phyloP scores from a whole-genome alignment of 2,888 invertebrate genomes.

The Arctia plantaginis region DNA sequence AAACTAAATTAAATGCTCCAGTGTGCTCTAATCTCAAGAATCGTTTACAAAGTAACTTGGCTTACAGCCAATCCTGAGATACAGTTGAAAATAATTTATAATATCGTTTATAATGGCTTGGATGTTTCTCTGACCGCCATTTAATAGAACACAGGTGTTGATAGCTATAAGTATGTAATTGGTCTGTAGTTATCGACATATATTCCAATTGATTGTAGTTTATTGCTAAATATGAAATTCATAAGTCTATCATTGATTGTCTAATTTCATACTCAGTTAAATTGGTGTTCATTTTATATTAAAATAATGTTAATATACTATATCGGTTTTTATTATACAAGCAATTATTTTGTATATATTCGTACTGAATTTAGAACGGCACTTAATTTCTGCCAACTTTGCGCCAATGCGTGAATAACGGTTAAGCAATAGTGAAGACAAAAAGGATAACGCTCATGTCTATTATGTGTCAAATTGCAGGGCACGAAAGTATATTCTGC shows the following conservation, averaged over 20 bases:
- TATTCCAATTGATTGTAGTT: neutral
- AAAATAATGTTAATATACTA: neutral
- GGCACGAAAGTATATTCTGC: neutral
- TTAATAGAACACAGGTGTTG: slow-evolving; percentile 26
- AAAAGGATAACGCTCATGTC: neutral
- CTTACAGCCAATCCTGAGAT: slow-evolving; percentile 26
- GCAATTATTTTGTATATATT: neutral
- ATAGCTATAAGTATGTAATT: slow-evolving; percentile 26
- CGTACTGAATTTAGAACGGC: neutral
- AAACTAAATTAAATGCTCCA: slow-evolving; percentile 1
- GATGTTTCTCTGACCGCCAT: slow-evolving; percentile 8
- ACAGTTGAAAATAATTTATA: slow-evolving; percentile 45
- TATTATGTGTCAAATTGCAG: neutral
- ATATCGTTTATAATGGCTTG: slow-evolving; percentile 31
- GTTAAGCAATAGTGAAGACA: neutral
- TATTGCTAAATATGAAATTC: neutral
- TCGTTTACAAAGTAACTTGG: slow-evolving; percentile 29
- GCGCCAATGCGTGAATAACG: neutral
- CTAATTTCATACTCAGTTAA: neutral
- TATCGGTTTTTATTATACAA: neutral
- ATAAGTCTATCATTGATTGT: slow-evolving; percentile 1
- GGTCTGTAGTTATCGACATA: slow-evolving; percentile 22
- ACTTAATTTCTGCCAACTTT: neutral
- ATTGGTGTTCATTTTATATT: neutral
- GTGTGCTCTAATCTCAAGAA: slow-evolving; percentile 30